Percentiles rank a stretch among this genome's conserved stretches.
Evolutionary conservation across 2,113 vertebrate genomes (phyloP).

Genomic region (Limnothrissa miodon): DNA sequence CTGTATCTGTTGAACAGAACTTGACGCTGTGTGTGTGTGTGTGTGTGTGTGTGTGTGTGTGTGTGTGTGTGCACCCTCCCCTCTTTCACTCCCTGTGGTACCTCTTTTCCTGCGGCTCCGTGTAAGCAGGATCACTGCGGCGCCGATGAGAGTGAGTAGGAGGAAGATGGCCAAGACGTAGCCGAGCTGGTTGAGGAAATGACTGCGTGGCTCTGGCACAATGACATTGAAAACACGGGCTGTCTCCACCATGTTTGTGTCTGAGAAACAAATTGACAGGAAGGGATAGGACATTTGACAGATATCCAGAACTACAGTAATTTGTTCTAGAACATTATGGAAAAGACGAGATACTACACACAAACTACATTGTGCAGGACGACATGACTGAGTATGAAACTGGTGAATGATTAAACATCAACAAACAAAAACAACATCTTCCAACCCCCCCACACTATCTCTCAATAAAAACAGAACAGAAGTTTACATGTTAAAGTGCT

Average conservation of each 20-base stretch:
- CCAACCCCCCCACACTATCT: not conserved
- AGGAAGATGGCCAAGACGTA: constrained; percentile 87
- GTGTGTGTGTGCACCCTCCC: not conserved
- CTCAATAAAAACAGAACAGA: constrained; percentile 26
- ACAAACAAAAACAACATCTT: not conserved
- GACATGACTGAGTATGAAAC: not conserved
- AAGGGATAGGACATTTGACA: not conserved
- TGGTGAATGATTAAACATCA: not conserved
- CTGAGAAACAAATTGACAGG: constrained; percentile 55
- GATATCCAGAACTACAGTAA: not conserved
- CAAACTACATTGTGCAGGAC: not conserved
- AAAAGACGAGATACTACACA: not conserved
- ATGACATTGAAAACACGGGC: constrained; percentile 87
- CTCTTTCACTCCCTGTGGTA: constrained; percentile 46
- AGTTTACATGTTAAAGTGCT: constrained; percentile 61
- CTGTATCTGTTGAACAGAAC: not conserved
- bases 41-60: not conserved
- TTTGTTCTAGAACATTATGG: not conserved
- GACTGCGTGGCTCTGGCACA: constrained; percentile 80
- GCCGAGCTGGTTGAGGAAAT: constrained; percentile 89
- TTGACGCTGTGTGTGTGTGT: not conserved
- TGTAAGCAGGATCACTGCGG: constrained; percentile 74
- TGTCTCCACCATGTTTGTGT: constrained; percentile 66
- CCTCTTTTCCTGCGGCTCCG: constrained; percentile 80
- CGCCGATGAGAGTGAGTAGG: constrained; percentile 80